phyloP scores from a whole-genome alignment of 2,888 invertebrate species.

The Branchinecta sandiegonensis region DNA sequence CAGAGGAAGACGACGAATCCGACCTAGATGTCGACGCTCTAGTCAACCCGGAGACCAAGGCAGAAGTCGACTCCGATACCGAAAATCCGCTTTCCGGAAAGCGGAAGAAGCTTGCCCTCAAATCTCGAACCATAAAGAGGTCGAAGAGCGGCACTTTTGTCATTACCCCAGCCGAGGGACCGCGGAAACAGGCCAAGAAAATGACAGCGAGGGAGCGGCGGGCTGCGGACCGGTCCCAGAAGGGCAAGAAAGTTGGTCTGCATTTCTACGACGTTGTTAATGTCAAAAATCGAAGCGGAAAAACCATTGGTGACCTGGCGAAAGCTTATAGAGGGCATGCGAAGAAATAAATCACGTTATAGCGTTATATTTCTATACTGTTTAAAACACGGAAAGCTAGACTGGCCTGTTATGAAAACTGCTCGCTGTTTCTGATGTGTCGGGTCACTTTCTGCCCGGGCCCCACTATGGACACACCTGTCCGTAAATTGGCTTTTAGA shows the following conservation, averaged over 20 bases:
- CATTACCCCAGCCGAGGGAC: constrained; percentile 22
- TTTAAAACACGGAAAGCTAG: too few species aligned
- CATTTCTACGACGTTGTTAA: constrained; percentile 78
- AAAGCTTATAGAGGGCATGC: constrained; percentile 24
- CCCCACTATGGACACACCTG: too few species aligned
- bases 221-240: constrained; percentile 54
- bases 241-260: constrained; percentile 66
- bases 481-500: too few species aligned
- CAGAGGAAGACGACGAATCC: constrained; percentile 36
- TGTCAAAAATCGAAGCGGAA: constrained; percentile 58
- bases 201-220: constrained; percentile 59
- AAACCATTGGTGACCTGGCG: constrained; percentile 23
- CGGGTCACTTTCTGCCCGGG: too few species aligned
- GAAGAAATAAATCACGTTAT: constrained; percentile 20
- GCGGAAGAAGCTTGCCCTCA: constrained; percentile 16
- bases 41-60: constrained; percentile 36
- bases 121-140: constrained; percentile 19
- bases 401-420: too few species aligned
- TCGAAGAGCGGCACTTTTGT: constrained; percentile 23
- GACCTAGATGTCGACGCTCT: constrained; percentile 42
- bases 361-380: too few species aligned
- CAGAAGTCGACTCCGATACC: neutral
- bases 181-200: constrained; percentile 30
- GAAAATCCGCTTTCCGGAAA: constrained; percentile 6
- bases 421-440: too few species aligned